A percentile compares a stretch with the other conserved stretches of the same genome.
Evolutionary conservation across 2,888 invertebrate genomes (phyloP).

Genomic region (Eulithis prunata): DNA sequence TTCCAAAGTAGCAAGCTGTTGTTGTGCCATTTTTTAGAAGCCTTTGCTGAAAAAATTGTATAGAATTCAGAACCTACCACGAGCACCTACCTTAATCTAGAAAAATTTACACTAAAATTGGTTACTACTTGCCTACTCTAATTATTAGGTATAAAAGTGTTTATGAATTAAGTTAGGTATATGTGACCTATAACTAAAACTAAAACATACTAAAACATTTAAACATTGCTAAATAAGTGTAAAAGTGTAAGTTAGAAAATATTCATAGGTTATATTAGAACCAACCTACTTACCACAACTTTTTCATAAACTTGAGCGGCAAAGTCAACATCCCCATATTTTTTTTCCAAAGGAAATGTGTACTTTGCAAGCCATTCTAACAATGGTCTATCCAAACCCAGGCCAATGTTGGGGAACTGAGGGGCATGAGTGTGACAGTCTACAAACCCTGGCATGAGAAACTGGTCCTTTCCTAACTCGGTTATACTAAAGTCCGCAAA

Average conservation of each 20-base stretch:
- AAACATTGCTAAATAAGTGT: too few relatives aligned
- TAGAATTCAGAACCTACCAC: background rate
- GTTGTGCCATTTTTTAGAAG: slow-evolving; percentile 93
- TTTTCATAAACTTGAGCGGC: slow-evolving; percentile 88
- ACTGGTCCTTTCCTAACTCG: slow-evolving; percentile 76
- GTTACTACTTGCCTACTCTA: too few relatives aligned
- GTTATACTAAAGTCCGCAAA: slow-evolving; percentile 53
- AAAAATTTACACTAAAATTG: too few relatives aligned
- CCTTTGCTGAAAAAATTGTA: slow-evolving; percentile 83
- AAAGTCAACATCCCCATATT: slow-evolving; percentile 87
- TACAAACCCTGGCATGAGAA: slow-evolving; percentile 94
- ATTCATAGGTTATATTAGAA: background rate
- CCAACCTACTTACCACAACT: slow-evolving; percentile 88
- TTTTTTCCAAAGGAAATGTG: slow-evolving; percentile 93
- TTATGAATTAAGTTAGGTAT: too few relatives aligned
- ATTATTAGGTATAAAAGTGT: too few relatives aligned
- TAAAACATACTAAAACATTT: too few relatives aligned
- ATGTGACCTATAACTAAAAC: too few relatives aligned
- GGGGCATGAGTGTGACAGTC: slow-evolving; percentile 96
- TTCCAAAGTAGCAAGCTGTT: slow-evolving; percentile 94
- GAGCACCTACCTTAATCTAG: too few relatives aligned
- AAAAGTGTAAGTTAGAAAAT: too few relatives aligned
- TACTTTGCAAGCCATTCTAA: slow-evolving; percentile 94
- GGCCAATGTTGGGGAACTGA: slow-evolving; percentile 93
- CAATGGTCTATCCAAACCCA: slow-evolving; percentile 91